Evolutionary conservation across 53 echinoderm and acorn worm genomes (phyloP), one percentile per base, ranked within the genome.

Genomic region (Crossaster papposus): DNA sequence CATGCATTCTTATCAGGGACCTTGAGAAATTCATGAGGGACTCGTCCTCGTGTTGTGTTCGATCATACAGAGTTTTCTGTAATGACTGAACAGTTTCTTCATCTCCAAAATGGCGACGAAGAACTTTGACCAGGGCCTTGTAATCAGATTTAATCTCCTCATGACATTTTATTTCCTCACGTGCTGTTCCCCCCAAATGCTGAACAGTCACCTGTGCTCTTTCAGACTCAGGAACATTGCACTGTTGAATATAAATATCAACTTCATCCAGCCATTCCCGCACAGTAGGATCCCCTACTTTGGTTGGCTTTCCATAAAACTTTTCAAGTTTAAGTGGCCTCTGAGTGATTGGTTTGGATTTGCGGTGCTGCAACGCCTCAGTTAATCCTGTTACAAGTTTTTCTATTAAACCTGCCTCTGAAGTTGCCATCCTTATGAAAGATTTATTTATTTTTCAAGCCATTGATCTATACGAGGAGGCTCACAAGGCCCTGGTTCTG

Each of bases 1-100:
- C 79, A 79, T 79, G 58, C 65, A 89, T 13, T 13, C 89, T 28
- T 30, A 89, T 89, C 12, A 89, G 36, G 20, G 29, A 65, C 70
- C 89, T 36, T 28, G 79, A 65, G 68, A 79, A 79, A 34, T 81
- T 64, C 81, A 81, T 81, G 22, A 81, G 64, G 81, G 81, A 63
- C 34, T 64, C 64, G 2, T 81, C 35, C 24, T 81, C 81, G 10
- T 26, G 12, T 62, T 88, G 88, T 7, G 28, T 15, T 28, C 88
- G 33, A 9, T 89, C 80, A 65, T 36, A 81, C 0, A 82, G 65
- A 1, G 82, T 38, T 20, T 65, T 82, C 36, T 82, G 82, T 2
- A 82, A 37, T 9, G 82, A 37, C 38, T 82, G 82, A 17, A 64
- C 64, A 36, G 82, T 34, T 28, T 82, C 64, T 36, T 65, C 82